Percentiles rank a stretch among this genome's conserved stretches.
These are phyloP conservation scores for Piezodorus guildinii DNA, from an alignment of 1,140 invertebrate species.

Conservation along the genomic window DNA sequence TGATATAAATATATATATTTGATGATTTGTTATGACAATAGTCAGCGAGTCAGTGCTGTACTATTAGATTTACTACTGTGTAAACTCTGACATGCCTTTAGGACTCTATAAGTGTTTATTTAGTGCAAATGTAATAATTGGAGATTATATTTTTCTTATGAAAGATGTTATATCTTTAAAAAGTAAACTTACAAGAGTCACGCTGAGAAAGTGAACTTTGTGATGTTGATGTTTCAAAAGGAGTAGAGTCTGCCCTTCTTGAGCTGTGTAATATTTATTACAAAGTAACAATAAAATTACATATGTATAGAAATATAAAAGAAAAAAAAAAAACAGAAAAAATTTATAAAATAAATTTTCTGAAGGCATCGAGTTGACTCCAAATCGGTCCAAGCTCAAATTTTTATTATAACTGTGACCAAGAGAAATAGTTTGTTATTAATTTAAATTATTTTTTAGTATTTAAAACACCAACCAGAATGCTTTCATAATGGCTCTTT, in stretches of 20 bases:
- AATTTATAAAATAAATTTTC: background rate
- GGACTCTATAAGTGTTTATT: slow-evolving; percentile 5
- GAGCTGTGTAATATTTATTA: slow-evolving; percentile 16
- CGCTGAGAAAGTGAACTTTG: background rate
- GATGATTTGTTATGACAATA: slow-evolving; percentile 1
- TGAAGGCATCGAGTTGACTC: slow-evolving; percentile 9
- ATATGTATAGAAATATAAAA: background rate
- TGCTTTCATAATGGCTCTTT: slow-evolving; percentile 2
- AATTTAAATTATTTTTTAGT: slow-evolving; percentile 9
- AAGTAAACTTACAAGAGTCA: background rate
- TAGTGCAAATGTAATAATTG: slow-evolving; percentile 5
- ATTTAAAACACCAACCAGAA: slow-evolving; percentile 7
- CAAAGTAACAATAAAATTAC: background rate
- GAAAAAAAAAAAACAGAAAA: background rate
- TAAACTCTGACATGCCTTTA: slow-evolving; percentile 8
- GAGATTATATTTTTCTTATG: slow-evolving; percentile 10
- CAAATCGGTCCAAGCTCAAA: slow-evolving; percentile 12
- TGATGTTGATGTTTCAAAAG: background rate
- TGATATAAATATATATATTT: slow-evolving; percentile 12
- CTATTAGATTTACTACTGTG: background rate
- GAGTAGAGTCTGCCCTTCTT: slow-evolving; percentile 8
- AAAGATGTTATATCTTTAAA: slow-evolving; percentile 10
- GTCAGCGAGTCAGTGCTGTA: slow-evolving; percentile 4
- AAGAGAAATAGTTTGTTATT: slow-evolving; percentile 10
- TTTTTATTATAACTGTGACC: slow-evolving; percentile 5